A percentile compares a stretch with the other conserved stretches of the same genome.
Evolutionary conservation across 2,113 vertebrate species (phyloP).

Genomic region (Gobio gobio): DNA sequence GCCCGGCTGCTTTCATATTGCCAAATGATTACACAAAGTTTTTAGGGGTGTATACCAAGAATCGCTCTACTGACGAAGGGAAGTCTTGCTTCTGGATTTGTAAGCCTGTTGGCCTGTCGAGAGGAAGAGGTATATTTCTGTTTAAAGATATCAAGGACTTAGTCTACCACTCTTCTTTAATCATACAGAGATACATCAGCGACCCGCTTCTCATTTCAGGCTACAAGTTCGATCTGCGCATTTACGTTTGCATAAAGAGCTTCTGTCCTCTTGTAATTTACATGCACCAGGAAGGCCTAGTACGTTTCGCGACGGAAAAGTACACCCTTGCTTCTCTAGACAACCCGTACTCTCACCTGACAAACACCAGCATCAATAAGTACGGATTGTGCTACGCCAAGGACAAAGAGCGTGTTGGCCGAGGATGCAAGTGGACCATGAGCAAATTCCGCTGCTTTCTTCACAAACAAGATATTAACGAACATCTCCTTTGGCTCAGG

Average conservation of each 20-base stretch:
- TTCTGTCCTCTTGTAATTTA: constrained; percentile 81
- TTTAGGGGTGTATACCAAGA: constrained; percentile 72
- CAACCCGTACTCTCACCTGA: constrained; percentile 79
- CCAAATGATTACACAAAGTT: constrained; percentile 80
- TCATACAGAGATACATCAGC: constrained; percentile 81
- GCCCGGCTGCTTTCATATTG: constrained; percentile 76
- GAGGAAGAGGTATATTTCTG: constrained; percentile 79
- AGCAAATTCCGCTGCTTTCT: constrained; percentile 80
- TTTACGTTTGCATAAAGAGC: constrained; percentile 83
- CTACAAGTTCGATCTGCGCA: constrained; percentile 82
- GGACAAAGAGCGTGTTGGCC: constrained; percentile 76
- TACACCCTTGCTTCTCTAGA: constrained; percentile 74
- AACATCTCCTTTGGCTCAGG: constrained; percentile 76
- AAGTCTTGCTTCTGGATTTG: constrained; percentile 78
- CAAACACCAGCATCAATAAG: constrained; percentile 86
- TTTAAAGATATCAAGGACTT: constrained; percentile 80
- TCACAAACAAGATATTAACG: constrained; percentile 68
- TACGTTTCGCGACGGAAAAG: constrained; percentile 82
- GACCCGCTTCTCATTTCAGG: constrained; percentile 81
- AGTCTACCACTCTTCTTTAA: constrained; percentile 73
- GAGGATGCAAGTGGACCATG: constrained; percentile 83
- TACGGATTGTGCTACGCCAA: constrained; percentile 73
- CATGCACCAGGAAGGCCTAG: constrained; percentile 79
- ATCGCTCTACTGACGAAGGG: constrained; percentile 53
- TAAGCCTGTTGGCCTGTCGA: constrained; percentile 80